Evolutionary conservation across 1,140 invertebrate species (phyloP).

Genomic region (Teleogryllus occipitalis): DNA sequence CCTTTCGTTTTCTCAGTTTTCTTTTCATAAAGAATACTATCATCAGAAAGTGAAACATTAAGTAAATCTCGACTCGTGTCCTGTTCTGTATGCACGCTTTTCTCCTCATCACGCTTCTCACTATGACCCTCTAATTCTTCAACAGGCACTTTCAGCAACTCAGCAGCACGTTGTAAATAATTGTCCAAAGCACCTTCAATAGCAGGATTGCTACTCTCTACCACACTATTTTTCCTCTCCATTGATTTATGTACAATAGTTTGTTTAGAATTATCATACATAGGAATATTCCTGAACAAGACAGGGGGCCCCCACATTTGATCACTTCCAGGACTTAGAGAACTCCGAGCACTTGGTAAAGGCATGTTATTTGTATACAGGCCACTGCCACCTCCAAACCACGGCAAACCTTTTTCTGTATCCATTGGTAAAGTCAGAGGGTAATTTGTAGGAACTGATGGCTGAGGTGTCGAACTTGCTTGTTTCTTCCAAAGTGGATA

Average conservation of each 20-base stretch:
- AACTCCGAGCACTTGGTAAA: no score
- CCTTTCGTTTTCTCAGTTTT: background rate
- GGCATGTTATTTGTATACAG: no score
- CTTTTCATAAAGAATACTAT: background rate
- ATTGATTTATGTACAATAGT: no score
- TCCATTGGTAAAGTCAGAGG: background rate
- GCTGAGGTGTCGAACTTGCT: background rate
- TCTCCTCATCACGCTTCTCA: background rate
- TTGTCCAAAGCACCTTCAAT: background rate
- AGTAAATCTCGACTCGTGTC: background rate
- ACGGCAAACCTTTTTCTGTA: background rate
- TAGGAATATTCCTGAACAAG: no score
- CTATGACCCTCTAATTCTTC: background rate
- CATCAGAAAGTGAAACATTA: background rate
- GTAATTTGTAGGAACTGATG: background rate
- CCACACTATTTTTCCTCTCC: no score
- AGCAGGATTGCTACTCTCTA: no score
- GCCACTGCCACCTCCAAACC: background rate
- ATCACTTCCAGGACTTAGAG: no score
- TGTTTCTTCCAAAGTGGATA: background rate
- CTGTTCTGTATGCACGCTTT: background rate
- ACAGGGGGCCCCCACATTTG: no score
- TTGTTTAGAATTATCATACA: no score
- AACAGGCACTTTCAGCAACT: background rate
- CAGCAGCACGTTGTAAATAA: background rate